Evolutionary conservation across 2,113 vertebrate species (phyloP).

Genomic region (Probosciger aterrimus): DNA sequence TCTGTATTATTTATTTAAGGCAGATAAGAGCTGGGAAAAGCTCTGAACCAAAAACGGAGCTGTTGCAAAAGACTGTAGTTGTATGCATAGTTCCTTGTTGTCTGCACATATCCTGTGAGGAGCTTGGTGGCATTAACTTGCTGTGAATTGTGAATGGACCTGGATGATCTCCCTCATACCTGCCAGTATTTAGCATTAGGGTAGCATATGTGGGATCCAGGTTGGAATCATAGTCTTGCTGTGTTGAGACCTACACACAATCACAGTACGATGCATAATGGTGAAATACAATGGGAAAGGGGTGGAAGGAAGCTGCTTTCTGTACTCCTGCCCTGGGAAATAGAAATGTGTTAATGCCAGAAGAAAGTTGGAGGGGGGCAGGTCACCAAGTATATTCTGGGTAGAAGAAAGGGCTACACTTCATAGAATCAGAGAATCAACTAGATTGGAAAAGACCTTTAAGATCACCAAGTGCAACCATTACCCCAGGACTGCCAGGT

Average conservation of each 20-base stretch:
- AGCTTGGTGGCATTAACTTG: rapidly evolving
- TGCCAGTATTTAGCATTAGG: rapidly evolving
- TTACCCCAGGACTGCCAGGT: background rate
- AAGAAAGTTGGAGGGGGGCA: background rate
- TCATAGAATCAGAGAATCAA: background rate
- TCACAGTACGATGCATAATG: background rate
- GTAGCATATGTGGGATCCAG: background rate
- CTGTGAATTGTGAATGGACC: background rate
- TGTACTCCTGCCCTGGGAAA: background rate
- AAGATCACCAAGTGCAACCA: background rate
- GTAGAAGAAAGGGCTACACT: background rate
- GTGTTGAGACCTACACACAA: background rate
- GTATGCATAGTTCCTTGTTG: rapidly evolving
- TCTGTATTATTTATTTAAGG: background rate
- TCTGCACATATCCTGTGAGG: rapidly evolving
- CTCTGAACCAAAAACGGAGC: background rate
- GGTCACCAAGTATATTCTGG: background rate
- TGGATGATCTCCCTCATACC: background rate
- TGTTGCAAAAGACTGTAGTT: background rate
- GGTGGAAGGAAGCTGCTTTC: background rate
- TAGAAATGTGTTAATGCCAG: background rate
- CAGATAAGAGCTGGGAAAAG: background rate
- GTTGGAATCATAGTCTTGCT: background rate
- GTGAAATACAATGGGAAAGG: background rate
- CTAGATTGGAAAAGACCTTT: background rate